phyloP scores from a whole-genome alignment of 2,797 vertebrate species.

The Pantherophis vulpinus region DNA sequence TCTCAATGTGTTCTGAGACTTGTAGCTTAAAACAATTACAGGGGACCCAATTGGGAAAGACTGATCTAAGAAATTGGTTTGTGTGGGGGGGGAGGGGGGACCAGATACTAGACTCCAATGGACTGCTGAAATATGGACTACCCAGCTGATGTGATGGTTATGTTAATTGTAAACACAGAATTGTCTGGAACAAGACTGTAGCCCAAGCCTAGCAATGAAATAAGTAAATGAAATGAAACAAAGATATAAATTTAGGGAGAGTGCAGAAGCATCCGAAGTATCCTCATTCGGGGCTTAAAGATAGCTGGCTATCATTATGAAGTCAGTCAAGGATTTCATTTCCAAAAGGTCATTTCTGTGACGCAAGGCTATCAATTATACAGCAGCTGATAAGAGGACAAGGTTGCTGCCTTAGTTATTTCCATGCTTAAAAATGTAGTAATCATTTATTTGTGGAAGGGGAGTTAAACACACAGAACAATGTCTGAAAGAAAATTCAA shows the following conservation, averaged over 20 bases:
- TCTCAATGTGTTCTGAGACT: not conserved
- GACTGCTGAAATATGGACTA: not conserved
- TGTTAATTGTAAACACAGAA: not conserved
- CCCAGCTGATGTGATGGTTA: not conserved
- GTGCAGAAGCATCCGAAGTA: slow-evolving; percentile 19
- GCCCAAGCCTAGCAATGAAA: slow-evolving; percentile 10
- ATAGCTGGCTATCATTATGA: slow-evolving; percentile 17
- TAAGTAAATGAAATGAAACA: not conserved
- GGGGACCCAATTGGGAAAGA: not conserved
- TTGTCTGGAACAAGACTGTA: not conserved
- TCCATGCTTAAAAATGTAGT: slow-evolving; percentile 29
- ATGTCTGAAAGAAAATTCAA: slow-evolving; percentile 16
- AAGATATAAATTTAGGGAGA: slow-evolving; percentile 30
- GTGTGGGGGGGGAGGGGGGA: not conserved
- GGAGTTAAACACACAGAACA: slow-evolving; percentile 16
- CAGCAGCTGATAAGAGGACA: slow-evolving; percentile 20
- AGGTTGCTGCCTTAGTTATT: not conserved
- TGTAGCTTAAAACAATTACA: not conserved
- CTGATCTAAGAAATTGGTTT: not conserved
- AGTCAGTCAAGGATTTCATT: slow-evolving; percentile 1
- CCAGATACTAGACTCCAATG: not conserved
- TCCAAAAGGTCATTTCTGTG: slow-evolving; percentile 30
- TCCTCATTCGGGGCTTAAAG: slow-evolving; percentile 27
- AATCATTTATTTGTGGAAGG: slow-evolving; percentile 25
- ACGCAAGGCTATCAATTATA: slow-evolving; percentile 33